These are phyloP conservation scores for Paratrypauchen microcephalus DNA, from an alignment of 2,797 vertebrate genomes.

Conservation along the genomic window DNA sequence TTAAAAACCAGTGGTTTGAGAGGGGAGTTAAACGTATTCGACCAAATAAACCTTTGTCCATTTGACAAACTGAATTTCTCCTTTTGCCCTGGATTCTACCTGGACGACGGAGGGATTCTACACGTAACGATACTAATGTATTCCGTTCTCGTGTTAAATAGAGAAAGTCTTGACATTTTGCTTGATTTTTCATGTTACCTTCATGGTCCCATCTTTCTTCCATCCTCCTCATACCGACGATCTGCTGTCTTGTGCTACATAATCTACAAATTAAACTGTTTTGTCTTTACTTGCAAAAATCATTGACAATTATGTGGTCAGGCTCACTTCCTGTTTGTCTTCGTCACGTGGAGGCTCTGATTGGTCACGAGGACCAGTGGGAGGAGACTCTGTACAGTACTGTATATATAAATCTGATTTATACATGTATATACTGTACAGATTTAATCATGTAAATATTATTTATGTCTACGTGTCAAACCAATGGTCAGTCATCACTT, in stretches of 20 bases:
- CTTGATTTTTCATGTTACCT: not conserved
- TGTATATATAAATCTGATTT: too few species aligned
- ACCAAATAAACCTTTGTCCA: too few species aligned
- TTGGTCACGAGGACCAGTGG: conserved; percentile 56
- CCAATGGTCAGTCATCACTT: too few species aligned
- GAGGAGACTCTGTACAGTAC: not conserved
- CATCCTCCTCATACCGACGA: too few species aligned
- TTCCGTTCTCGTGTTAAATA: not conserved
- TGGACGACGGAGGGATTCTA: too few species aligned
- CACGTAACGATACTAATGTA: not conserved
- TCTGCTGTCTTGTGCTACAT: not conserved
- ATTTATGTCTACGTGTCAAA: not conserved
- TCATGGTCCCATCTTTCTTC: not conserved
- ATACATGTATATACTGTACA: too few species aligned
- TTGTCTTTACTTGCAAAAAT: not conserved
- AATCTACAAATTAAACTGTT: not conserved
- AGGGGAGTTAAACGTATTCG: too few species aligned
- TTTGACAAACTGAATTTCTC: too few species aligned
- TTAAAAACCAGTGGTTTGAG: too few species aligned
- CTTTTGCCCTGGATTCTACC: too few species aligned
- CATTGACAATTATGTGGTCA: not conserved
- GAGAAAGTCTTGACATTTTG: not conserved
- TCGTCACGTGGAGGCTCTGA: conserved; percentile 25
- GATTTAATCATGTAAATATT: too few species aligned
- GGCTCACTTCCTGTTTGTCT: conserved; percentile 65